phyloP scores from a whole-genome alignment of 2,888 invertebrate genomes.

The Scaptomyza caliginosa region DNA sequence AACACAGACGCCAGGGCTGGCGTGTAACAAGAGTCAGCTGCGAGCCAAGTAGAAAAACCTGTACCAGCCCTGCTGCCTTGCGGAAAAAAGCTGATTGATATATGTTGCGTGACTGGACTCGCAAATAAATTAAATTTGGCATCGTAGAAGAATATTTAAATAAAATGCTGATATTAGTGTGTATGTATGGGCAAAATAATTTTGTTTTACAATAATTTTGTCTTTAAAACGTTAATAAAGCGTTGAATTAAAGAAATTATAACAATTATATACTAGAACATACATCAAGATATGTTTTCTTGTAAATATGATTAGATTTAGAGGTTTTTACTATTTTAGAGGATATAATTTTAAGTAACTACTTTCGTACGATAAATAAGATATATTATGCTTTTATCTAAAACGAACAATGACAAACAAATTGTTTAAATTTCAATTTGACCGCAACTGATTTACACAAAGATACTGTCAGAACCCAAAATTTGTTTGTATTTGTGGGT shows the following conservation, averaged over 20 bases:
- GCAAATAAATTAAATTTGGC: neutral
- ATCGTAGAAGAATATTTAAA: neutral
- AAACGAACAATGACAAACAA: conserved; percentile 75
- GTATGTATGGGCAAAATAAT: too few relatives aligned
- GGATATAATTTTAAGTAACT: neutral
- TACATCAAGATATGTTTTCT: too few relatives aligned
- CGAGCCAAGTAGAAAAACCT: conserved; percentile 1
- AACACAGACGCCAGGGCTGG: conserved; percentile 53
- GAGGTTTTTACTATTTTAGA: neutral
- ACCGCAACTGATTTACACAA: conserved; percentile 49
- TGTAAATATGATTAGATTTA: too few relatives aligned
- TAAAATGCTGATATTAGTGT: neutral
- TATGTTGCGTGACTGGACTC: neutral
- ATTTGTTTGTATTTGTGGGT: conserved; percentile 42
- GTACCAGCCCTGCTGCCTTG: conserved; percentile 49
- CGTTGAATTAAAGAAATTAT: too few relatives aligned
- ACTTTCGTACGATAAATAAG: neutral
- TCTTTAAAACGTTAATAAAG: too few relatives aligned
- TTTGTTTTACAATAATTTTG: too few relatives aligned
- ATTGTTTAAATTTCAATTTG: conserved; percentile 76
- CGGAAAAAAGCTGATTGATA: conserved; percentile 55
- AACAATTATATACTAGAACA: too few relatives aligned
- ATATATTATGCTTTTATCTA: conserved; percentile 54
- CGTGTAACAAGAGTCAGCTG: conserved; percentile 20
- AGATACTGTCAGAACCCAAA: conserved; percentile 37